These are phyloP conservation scores for Aricia artaxerxes DNA, from an alignment of 2,888 invertebrate genomes.

Conservation along the genomic window DNA sequence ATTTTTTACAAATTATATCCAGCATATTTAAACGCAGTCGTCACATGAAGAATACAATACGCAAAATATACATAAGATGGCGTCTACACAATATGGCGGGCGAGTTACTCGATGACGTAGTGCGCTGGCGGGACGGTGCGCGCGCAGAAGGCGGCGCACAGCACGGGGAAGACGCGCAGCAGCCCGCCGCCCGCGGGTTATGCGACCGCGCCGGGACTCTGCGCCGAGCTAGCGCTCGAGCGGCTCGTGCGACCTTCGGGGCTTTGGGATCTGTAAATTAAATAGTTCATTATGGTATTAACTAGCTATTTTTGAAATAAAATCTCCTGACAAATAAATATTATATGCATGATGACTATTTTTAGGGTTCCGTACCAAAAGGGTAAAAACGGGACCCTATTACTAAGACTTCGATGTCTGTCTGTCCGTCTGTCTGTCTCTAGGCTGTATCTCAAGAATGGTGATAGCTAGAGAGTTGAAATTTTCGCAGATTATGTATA, in stretches of 20 bases:
- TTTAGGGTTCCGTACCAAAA: too few species aligned
- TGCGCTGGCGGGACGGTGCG: constrained; percentile 58
- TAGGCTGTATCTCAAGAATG: too few species aligned
- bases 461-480: too few species aligned
- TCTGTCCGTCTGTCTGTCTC: too few species aligned
- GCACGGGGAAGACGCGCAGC: constrained; percentile 62
- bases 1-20: background rate
- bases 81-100: constrained; percentile 6
- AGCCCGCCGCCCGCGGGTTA: constrained; percentile 64
- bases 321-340: too few species aligned
- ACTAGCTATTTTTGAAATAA: too few species aligned
- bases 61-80: background rate
- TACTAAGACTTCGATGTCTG: too few species aligned
- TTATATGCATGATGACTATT: too few species aligned
- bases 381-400: too few species aligned
- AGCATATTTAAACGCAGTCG: background rate
- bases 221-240: constrained; percentile 62
- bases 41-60: constrained; percentile 3
- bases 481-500: too few species aligned
- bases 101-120: constrained; percentile 53
- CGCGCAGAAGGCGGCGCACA: constrained; percentile 71
- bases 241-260: constrained; percentile 69
- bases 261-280: constrained; percentile 59
- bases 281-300: too few species aligned
- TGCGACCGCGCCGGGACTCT: constrained; percentile 71